phyloP scores from a whole-genome alignment of 2,113 vertebrate genomes.

The Bambusicola thoracicus region DNA sequence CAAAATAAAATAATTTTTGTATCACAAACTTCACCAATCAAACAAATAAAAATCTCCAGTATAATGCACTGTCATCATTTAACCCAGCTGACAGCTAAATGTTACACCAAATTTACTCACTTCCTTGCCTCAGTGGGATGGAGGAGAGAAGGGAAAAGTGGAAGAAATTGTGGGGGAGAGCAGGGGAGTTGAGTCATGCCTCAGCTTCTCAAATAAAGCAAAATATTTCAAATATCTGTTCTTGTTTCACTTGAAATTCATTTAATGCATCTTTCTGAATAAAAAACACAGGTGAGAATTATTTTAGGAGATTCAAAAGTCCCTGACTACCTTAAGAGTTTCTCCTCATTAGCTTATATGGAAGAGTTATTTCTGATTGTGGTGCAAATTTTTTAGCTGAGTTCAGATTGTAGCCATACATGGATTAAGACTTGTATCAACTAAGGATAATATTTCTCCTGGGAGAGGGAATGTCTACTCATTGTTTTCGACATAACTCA shows the following conservation, averaged over 20 bases:
- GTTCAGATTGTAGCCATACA: neutral
- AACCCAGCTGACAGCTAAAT: neutral
- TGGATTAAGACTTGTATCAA: neutral
- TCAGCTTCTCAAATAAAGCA: neutral
- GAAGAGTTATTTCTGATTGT: neutral
- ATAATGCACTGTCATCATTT: neutral
- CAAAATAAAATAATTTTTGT: neutral
- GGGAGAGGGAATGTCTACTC: neutral
- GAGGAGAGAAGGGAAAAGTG: neutral
- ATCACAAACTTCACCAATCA: neutral
- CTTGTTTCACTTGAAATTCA: neutral
- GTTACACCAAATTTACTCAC: neutral
- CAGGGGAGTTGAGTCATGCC: neutral
- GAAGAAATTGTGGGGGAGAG: neutral
- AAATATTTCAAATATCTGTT: neutral
- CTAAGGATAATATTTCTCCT: neutral
- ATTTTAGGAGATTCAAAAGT: neutral
- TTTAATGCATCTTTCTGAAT: neutral
- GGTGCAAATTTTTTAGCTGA: neutral
- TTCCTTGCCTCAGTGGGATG: neutral
- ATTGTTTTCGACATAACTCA: neutral
- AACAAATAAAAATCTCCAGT: neutral
- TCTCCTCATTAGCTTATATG: neutral
- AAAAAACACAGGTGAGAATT: neutral
- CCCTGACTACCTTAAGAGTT: neutral